Evolutionary conservation across 2,113 vertebrate species (phyloP), one percentile per base, ranked within the genome.

Genomic region (Himantopus leucocephalus): DNA sequence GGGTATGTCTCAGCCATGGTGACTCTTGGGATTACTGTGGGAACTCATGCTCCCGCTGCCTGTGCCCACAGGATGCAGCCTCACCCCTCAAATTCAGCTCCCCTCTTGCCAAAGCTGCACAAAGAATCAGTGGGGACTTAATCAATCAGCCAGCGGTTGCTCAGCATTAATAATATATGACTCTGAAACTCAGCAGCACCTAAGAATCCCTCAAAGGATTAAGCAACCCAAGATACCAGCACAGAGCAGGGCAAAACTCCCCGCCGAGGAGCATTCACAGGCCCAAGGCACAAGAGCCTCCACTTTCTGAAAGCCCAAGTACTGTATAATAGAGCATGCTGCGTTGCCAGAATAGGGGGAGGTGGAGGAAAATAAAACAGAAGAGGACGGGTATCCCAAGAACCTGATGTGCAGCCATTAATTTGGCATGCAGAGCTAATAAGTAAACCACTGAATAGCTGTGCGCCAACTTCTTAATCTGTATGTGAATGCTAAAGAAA

Each of bases 131-230:
- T 45, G 52, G 83, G 50, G 45, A 73, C 68, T 52, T 24, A 52
- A 70, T 84, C 43, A 80, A 84, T 77, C 90, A 94, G 72, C 39
- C 58, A 55, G 47, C 0, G 1, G 47, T 41, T 66, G 50, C 41
- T 77, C 66, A 91, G 52, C 56, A 71, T 82, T 91, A 75, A 75
- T 53, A 71, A 88, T 11, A 24, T 71, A 50, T 0, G 0, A 32
- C 27, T 59, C 30, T 3, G 8, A 75, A 93, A 63, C 72, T 59
- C 53, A 83, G 87, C 75, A 95, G 71, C 67, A 89, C 47, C 71
- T 91, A 80, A 92, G 75, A 95, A 91, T 79, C 19, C 8, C 63
- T 84, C 63, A 80, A 89, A 89, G 80, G 47, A 77, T 89, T 91
- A 86, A 84, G 55, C 30, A 64, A 58, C 68, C 68, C 50, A 53